These are phyloP conservation scores for Dolomedes plantarius DNA, from an alignment of 2,888 invertebrate species.

Conservation along the genomic window DNA sequence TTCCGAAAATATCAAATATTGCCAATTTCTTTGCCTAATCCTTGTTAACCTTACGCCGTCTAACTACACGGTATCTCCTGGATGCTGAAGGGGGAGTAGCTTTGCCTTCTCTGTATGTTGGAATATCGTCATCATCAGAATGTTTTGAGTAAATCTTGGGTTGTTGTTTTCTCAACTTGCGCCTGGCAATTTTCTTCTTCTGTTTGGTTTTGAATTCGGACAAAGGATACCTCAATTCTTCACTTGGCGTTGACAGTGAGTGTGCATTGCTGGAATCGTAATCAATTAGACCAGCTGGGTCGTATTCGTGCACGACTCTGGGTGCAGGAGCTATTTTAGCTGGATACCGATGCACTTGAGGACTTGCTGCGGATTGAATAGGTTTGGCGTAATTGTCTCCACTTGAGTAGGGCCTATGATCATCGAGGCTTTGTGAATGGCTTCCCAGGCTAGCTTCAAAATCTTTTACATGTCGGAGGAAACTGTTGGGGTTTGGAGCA, in stretches of 20 bases:
- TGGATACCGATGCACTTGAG: conserved; percentile 35
- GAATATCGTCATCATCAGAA: conserved; percentile 27
- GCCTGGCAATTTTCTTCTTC: conserved; percentile 30
- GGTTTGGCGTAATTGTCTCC: not conserved
- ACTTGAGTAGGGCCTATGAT: not conserved
- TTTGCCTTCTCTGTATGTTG: conserved; percentile 59
- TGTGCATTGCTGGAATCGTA: conserved; percentile 55
- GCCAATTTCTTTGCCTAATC: not conserved
- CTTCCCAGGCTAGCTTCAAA: conserved; percentile 28
- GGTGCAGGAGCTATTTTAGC: conserved; percentile 55
- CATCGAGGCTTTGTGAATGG: not conserved
- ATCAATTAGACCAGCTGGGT: conserved; percentile 2
- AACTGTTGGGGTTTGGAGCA: conserved; percentile 35
- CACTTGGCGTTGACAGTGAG: conserved; percentile 40
- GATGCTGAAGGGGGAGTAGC: conserved; percentile 37
- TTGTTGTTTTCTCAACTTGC: conserved; percentile 37
- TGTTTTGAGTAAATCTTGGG: not conserved
- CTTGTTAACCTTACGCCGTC: conserved; percentile 42
- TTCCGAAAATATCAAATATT: not conserved
- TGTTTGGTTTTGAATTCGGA: not conserved
- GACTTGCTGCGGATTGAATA: conserved; percentile 33
- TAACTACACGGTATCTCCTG: conserved; percentile 45
- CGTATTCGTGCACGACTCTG: conserved; percentile 35
- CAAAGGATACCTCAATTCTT: not conserved
- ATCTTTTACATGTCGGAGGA: conserved; percentile 44